Evolutionary conservation across 2,888 invertebrate species (phyloP).

Genomic region (Lithophane socia): DNA sequence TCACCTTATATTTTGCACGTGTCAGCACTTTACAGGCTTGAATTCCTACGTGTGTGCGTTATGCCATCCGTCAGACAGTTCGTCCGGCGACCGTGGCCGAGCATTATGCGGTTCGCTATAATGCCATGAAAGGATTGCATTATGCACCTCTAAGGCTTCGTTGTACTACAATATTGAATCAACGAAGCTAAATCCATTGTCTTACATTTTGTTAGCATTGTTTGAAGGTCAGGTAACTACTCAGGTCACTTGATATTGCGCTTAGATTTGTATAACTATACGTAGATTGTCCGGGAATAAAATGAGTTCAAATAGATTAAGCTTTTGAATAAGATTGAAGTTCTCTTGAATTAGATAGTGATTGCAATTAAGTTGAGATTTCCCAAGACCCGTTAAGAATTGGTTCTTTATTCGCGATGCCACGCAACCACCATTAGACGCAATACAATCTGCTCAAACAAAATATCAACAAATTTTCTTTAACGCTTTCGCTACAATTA

Average conservation of each 20-base stretch:
- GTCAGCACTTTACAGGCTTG: conserved; percentile 80
- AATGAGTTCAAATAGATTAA: not conserved
- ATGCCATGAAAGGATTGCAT: conserved; percentile 84
- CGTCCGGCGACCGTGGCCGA: conserved; percentile 75
- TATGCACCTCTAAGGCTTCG: conserved; percentile 78
- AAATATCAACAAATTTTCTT: conserved; percentile 73
- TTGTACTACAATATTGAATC: conserved; percentile 78
- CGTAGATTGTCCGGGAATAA: not conserved
- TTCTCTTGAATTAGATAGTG: not conserved
- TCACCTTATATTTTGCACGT: conserved; percentile 62
- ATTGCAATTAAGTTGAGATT: conserved; percentile 19
- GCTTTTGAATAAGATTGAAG: not conserved
- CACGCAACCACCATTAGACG: conserved; percentile 53
- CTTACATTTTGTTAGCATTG: conserved; percentile 67
- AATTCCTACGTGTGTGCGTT: conserved; percentile 69
- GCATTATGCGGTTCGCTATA: conserved; percentile 77
- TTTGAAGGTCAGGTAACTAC: conserved; percentile 56
- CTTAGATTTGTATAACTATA: conserved; percentile 47
- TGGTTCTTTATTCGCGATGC: conserved; percentile 42
- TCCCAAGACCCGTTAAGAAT: conserved; percentile 28
- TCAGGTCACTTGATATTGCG: conserved; percentile 47
- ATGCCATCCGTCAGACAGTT: conserved; percentile 68
- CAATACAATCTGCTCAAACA: conserved; percentile 52
- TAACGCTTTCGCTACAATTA: conserved; percentile 79
- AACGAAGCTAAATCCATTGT: conserved; percentile 72